These are phyloP conservation scores for Lycopodina hypogea DNA, from an alignment of 37 sponge, comb jelly and placozoan species.

Conservation along the genomic window DNA sequence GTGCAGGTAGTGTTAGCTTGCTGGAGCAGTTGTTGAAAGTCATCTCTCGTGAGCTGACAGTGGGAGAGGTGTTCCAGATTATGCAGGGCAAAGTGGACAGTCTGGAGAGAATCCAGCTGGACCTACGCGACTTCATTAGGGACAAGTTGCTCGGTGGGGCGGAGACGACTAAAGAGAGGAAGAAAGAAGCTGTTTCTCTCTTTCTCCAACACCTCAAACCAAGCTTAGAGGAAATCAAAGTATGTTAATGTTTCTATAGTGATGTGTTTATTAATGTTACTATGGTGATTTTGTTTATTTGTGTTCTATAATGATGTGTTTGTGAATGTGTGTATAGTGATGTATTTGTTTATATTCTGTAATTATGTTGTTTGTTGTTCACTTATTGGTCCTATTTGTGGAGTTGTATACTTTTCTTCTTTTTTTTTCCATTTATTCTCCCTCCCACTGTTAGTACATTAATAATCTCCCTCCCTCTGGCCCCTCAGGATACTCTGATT, in stretches of 20 bases:
- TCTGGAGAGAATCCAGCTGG: conserved; percentile 21
- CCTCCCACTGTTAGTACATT: too few species aligned
- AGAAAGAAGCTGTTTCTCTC: conserved; percentile 8
- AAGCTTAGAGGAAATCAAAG: neutral
- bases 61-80: conserved; percentile 35
- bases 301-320: too few species aligned
- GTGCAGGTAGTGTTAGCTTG: conserved; percentile 9
- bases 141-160: conserved; percentile 40
- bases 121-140: conserved; percentile 27
- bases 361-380: too few species aligned
- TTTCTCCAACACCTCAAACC: conserved; percentile 14
- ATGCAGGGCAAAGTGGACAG: conserved; percentile 23
- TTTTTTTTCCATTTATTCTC: too few species aligned
- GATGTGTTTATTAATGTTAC: neutral
- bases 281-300: too few species aligned
- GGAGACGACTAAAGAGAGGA: conserved; percentile 25
- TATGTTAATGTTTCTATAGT: neutral
- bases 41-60: conserved; percentile 35
- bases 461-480: neutral
- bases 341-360: too few species aligned
- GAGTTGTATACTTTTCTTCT: too few species aligned
- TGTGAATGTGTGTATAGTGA: too few species aligned
- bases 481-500: neutral
- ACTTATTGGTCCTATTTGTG: too few species aligned
- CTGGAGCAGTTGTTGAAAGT: conserved; percentile 29